Evolutionary conservation across 2,888 invertebrate genomes (phyloP), one percentile per base, ranked within the genome.

Genomic region (Xestia rhomboidea): DNA sequence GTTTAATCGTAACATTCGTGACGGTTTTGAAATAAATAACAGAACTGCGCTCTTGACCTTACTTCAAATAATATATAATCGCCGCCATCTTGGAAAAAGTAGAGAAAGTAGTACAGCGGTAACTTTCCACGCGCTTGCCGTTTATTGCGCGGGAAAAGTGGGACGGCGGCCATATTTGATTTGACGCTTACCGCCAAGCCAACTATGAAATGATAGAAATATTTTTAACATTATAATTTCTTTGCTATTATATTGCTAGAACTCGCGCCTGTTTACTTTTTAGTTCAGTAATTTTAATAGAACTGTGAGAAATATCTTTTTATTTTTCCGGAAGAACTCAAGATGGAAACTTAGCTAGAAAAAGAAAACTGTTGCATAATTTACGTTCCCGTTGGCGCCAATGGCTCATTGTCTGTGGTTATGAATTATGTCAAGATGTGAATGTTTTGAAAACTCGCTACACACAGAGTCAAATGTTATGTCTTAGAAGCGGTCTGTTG

Each of bases 31-130:
- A 87, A 89, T 88, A 86, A 90, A 89, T 88, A 89, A 81, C 82
- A 86, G 78, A 89, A 81, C 82, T 86, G 78, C 87, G 91, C 90
- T 92, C 93, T 94, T 96, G 96, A 96, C 95, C 95, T 95, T 94
- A 90, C 89, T 92, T 92, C 88, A 88, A 93, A 92, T 90, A 92
- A 90, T 92, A 93, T 80, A 92, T 92, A 93, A 92, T 90, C 91
- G 89, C 92, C 90, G 95, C 96, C 96, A 96, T 96, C 93, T 96
- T 96, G 95, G 95, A 95, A 96, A 96, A 96, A 96, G 96, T 94
- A 94, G 96, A 96, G 96, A 96, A 96, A 96, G 96, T 96, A 96
- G 96, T 96, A 94, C 96, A 94, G 92, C 92, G 92, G 96, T 95
- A 96, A 96, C 96, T 96, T 96, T 96, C 96, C 96, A 96, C 94